Percentiles rank a stretch among this genome's conserved stretches.
These are phyloP conservation scores for Alces alces DNA, from an alignment of 2,113 vertebrate genomes.

Conservation along the genomic window DNA sequence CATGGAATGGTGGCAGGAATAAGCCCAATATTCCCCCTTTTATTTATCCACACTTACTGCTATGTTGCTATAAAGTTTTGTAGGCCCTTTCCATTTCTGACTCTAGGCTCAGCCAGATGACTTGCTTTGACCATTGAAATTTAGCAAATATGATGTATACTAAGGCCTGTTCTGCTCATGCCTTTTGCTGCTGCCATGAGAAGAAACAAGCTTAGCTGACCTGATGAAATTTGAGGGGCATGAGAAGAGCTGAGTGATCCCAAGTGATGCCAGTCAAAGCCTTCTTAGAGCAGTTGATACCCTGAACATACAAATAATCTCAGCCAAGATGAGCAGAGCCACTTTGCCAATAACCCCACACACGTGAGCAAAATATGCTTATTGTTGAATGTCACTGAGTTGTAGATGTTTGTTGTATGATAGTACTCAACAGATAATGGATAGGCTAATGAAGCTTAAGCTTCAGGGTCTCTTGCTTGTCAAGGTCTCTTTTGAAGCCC, in stretches of 20 bases:
- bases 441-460: background rate
- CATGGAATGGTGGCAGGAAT: background rate
- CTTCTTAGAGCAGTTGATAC: background rate
- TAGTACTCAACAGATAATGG: background rate
- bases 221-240: background rate
- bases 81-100: background rate
- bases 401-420: background rate
- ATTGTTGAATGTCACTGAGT: background rate
- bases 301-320: background rate
- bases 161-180: background rate
- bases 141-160: background rate
- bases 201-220: background rate
- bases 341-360: background rate
- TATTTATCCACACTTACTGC: background rate
- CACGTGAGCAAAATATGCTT: background rate
- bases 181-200: background rate
- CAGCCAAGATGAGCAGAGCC: background rate
- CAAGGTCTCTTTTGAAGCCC: background rate
- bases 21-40: background rate
- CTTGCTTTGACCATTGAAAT: background rate
- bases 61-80: background rate
- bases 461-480: background rate
- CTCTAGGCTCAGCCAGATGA: background rate
- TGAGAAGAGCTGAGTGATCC: background rate
- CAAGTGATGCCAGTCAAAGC: background rate